Evolutionary conservation across 2,888 invertebrate genomes (phyloP).

Genomic region (Sesamia inferens): DNA sequence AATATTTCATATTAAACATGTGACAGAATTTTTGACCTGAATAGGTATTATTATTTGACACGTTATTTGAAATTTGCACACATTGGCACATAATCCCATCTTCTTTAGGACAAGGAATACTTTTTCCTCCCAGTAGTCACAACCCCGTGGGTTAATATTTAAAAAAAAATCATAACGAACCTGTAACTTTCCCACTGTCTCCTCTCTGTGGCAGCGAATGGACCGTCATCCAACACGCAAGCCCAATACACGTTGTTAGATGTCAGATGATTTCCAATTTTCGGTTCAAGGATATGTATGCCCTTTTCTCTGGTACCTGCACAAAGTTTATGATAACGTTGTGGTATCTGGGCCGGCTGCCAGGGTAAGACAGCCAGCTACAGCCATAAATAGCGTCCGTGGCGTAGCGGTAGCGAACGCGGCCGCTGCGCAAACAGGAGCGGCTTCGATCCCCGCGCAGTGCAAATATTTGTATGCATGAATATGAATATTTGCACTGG

Average conservation of each 20-base stretch:
- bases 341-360: too few relatives aligned
- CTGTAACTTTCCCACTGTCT: neutral
- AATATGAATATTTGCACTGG: too few relatives aligned
- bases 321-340: neutral
- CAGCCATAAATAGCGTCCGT: too few relatives aligned
- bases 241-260: neutral
- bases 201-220: neutral
- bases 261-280: neutral
- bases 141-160: neutral
- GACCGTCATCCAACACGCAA: neutral
- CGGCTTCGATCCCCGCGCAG: too few relatives aligned
- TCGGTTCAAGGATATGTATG: neutral
- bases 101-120: neutral
- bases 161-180: neutral
- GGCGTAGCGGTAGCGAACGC: too few relatives aligned
- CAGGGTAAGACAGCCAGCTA: neutral
- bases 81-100: neutral
- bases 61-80: neutral
- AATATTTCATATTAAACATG: too few relatives aligned
- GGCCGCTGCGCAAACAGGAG: too few relatives aligned
- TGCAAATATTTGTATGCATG: too few relatives aligned
- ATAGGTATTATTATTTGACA: too few relatives aligned
- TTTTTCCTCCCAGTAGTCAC: constrained; percentile 1
- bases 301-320: neutral
- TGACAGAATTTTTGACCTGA: too few relatives aligned